Base-by-base conservation (phyloP, 2,113 vertebrate genomes). In the Nansenia antarctica region DNA sequence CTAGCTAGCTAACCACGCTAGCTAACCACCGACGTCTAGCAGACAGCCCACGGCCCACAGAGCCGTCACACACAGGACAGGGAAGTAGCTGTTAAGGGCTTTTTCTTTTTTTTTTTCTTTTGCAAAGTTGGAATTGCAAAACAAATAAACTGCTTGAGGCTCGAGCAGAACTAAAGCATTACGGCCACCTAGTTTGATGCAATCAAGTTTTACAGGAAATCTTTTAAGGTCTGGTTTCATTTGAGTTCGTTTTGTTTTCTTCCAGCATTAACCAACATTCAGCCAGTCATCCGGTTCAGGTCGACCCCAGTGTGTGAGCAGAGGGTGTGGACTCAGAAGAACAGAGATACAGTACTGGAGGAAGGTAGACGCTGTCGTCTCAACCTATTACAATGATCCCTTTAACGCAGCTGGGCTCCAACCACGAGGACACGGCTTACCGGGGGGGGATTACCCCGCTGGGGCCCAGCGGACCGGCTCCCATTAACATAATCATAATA, bases 151-250 rank as follows among this genome's bases (percentile, higher is more conserved):
- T 59, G 52, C 7, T 9, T 68, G 74, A 74, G 71, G 59, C 73
- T 71, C 62, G 62, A 83, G 70, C 78, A 71, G 71, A 55, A 54
- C 80, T 76, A 78, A 82, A 74, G 72, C 67, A 62, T 73, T 82
- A 37, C 22, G 62, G 83, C 70, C 69, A 66, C 61, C 57, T 57
- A 55, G 54, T 54, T 68, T 30, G 57, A 77, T 74, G 73, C 53
- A n/a, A 54, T 90, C 86, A 91, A 89, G 87, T 89, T 87, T 89
- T 61, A 87, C 86, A 89, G 89, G 85, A 87, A 69, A 63, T 74
- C 14, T 18, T 30, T 69, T 64, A 77, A 80, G 78, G 73, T 81
- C 70, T 73, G 67, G 47, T 69, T 70, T 83, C 54, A 24, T 20
- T 32, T 34, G 31, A 20, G 3, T n/a, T n/a, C n/a, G n/a, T n/a